Base-by-base conservation (phyloP, 2,113 vertebrate species). In the Mastomys natalensis region DNA sequence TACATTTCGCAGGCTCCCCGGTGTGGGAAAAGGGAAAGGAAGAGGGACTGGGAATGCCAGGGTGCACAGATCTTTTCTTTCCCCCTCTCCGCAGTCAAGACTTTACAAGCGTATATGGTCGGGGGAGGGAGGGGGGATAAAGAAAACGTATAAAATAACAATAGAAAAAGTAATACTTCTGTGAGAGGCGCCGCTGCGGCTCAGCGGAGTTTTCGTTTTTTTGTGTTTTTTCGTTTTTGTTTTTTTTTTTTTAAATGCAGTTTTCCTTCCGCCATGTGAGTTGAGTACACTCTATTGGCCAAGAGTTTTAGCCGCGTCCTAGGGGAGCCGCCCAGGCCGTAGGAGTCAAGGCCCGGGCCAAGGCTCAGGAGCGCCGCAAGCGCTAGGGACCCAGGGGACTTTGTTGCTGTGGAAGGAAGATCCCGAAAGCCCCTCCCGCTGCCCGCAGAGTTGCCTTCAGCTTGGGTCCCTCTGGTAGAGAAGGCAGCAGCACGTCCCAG, bases 231-330 rank as follows among this genome's bases (percentile, higher is more conserved):
- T 51, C n/a, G n/a, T n/a, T 3, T 70, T n/a, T 17, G 16, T 19
- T 51, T 29, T 24, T 34, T 15, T 17, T 31, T 21, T 62, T 81
- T 55, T 43, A 24, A 96, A 96, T 76, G 95, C 82, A 97, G 94
- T 97, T 98, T 98, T 90, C 97, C 97, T 95, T 98, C 96, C 90
- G 97, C 98, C 98, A 98, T 98, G 43, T 98, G 98, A 86, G 60
- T 82, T 86, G 62, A 99, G 98, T 98, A 98, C 98, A 98, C 98
- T 98, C 98, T 98, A 98, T 98, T 98, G 99, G 98, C 98, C 98
- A 97, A 98, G 98, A 98, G 98, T 98, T 98, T 98, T 98, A 98
- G 98, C 97, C 97, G 97, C 98, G 98, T 98, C 98, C 97, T 96
- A 82, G 88, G 97, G 98, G 96, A 97, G 95, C 95, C 76, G 85